Conservation (phyloP, 2,888 invertebrate species). For the Nemotelus pantherinus region DNA sequence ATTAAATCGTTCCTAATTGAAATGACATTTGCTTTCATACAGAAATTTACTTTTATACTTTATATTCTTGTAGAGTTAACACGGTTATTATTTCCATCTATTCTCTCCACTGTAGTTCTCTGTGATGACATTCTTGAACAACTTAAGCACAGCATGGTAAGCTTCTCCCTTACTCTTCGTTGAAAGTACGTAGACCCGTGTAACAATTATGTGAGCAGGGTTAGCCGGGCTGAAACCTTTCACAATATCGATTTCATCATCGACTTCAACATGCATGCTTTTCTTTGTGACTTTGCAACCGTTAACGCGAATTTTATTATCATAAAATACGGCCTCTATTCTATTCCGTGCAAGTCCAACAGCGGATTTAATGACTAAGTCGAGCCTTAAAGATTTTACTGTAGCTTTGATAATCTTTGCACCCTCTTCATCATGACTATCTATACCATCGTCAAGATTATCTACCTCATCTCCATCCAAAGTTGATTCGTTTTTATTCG, state of each 20-base stretch:
- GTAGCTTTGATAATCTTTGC: conserved; percentile 73
- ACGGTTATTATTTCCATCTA: conserved; percentile 45
- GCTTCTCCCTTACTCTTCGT: conserved; percentile 69
- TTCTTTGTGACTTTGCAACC: conserved; percentile 81
- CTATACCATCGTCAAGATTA: conserved; percentile 66
- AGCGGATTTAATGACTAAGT: conserved; percentile 75
- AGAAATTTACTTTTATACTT: too few species aligned
- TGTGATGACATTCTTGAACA: conserved; percentile 75
- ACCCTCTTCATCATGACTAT: conserved; percentile 68
- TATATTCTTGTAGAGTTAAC: too few species aligned
- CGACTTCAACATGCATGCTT: conserved; percentile 64
- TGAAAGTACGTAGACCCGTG: conserved; percentile 74
- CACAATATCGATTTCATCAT: conserved; percentile 83
- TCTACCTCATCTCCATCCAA: conserved; percentile 56
- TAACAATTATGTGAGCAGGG: conserved; percentile 74
- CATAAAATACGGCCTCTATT: conserved; percentile 82
- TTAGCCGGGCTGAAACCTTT: conserved; percentile 74
- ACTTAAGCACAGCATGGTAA: conserved; percentile 69
- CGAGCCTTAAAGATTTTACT: conserved; percentile 75
- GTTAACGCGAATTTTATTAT: conserved; percentile 82
- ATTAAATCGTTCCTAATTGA: too few species aligned
- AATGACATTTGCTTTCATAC: too few species aligned
- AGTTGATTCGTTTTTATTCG: neutral
- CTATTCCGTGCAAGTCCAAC: conserved; percentile 80
- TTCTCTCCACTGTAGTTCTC: conserved; percentile 72